Evolutionary conservation across 1,140 invertebrate genomes (phyloP).

Genomic region (Magallana angulata): DNA sequence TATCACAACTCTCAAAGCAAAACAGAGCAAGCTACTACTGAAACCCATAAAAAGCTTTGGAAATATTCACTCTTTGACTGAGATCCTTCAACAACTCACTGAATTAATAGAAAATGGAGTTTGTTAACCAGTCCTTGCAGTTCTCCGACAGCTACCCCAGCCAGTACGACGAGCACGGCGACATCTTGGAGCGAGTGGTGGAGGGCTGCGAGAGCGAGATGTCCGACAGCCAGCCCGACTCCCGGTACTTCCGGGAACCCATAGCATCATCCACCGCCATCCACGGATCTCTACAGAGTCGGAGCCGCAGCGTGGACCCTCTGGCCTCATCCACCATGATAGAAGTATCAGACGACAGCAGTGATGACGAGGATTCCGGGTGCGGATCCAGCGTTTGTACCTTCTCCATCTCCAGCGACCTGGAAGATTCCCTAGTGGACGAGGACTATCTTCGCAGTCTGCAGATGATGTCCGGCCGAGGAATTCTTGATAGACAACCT

Average conservation of each 20-base stretch:
- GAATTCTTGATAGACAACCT: not conserved
- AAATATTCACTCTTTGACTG: too few relatives aligned
- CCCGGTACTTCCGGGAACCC: not conserved
- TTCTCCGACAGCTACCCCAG: conserved; percentile 15
- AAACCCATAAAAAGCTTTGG: too few relatives aligned
- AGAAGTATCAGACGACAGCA: not conserved
- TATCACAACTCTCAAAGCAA: too few relatives aligned
- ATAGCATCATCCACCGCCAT: not conserved
- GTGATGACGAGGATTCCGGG: not conserved
- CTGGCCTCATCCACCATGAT: conserved; percentile 42
- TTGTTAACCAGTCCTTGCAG: not conserved
- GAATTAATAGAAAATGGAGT: conserved; percentile 12
- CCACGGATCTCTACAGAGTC: not conserved
- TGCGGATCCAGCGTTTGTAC: conserved; percentile 13
- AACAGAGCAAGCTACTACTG: too few relatives aligned
- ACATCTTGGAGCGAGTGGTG: conserved; percentile 35
- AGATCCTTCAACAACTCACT: not conserved
- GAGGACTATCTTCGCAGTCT: not conserved
- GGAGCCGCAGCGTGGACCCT: not conserved
- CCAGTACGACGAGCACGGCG: conserved; percentile 22
- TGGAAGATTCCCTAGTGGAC: not conserved
- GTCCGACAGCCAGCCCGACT: not conserved
- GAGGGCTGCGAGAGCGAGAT: conserved; percentile 36
- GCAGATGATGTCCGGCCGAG: not conserved
- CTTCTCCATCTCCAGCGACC: not conserved